These are phyloP conservation scores for Tribolium freemani DNA, from an alignment of 2,888 invertebrate genomes.

Conservation along the genomic window DNA sequence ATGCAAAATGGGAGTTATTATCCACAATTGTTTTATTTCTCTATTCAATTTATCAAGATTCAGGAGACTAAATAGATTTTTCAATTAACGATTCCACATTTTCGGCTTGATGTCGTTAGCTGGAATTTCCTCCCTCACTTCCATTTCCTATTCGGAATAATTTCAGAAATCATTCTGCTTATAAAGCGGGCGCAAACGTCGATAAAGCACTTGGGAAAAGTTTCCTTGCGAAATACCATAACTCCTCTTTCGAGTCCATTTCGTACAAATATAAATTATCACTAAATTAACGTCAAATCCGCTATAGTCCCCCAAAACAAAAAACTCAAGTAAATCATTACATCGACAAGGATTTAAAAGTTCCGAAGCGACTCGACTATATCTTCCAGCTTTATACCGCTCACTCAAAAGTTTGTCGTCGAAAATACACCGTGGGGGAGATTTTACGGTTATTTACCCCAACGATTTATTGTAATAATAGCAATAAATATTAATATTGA, in stretches of 20 bases:
- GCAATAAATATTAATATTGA: not conserved
- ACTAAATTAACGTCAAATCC: constrained; percentile 45
- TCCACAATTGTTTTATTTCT: not conserved
- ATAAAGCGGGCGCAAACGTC: constrained; percentile 20
- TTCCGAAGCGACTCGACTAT: constrained; percentile 38
- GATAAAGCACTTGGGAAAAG: constrained; percentile 24
- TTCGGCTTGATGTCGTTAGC: not conserved
- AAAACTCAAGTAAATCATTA: constrained; percentile 48
- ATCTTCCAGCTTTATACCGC: constrained; percentile 49
- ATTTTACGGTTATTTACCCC: constrained; percentile 22
- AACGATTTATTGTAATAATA: not conserved
- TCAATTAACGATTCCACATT: not conserved
- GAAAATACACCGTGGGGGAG: constrained; percentile 48
- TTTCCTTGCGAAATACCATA: constrained; percentile 16
- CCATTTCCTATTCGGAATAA: not conserved
- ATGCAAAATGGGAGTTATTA: not conserved
- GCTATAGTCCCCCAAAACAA: constrained; percentile 21
- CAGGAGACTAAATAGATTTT: not conserved
- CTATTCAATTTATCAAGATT: not conserved
- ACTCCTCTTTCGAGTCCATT: constrained; percentile 30
- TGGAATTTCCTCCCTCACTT: not conserved
- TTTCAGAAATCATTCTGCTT: not conserved
- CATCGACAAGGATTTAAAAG: constrained; percentile 48
- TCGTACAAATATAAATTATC: constrained; percentile 44
- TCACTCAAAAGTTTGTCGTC: constrained; percentile 47